Conservation (phyloP, 1,140 invertebrate species). For the Microplitis mediator region DNA sequence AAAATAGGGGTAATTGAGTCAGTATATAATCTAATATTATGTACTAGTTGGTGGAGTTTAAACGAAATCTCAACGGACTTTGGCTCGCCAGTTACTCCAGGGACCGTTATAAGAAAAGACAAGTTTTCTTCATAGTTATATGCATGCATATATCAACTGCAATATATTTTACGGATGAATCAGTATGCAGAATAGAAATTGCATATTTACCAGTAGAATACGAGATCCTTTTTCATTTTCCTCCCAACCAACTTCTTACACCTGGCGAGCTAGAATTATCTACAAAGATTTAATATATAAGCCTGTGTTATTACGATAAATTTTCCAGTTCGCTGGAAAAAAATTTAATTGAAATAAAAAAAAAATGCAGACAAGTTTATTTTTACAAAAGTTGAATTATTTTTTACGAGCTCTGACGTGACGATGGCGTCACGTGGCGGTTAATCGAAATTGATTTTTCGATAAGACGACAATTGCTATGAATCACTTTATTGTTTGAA, state of each 20-base stretch:
- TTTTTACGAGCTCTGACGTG: constrained; percentile 10
- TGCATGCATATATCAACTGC: not conserved
- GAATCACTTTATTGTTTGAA: constrained; percentile 37
- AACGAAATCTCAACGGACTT: constrained; percentile 4
- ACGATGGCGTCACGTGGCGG: constrained; percentile 37
- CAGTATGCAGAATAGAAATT: constrained; percentile 6
- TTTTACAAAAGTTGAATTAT: constrained; percentile 4
- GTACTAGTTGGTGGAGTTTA: not conserved
- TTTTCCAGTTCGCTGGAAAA: not conserved
- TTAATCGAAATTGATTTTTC: constrained; percentile 48
- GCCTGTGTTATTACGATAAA: not conserved
- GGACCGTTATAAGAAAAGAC: constrained; percentile 1
- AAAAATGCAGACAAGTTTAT: not conserved
- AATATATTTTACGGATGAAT: not conserved
- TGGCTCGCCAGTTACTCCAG: not conserved
- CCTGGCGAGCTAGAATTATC: not conserved
- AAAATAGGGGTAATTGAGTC: not conserved
- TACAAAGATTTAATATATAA: not conserved
- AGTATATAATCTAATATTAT: not conserved
- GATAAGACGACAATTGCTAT: constrained; percentile 44
- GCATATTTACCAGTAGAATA: constrained; percentile 8
- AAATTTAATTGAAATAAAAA: not conserved
- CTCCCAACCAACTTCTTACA: not conserved
- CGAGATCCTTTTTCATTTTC: not conserved
- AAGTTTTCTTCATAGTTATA: not conserved